Conservation (phyloP, 2,888 invertebrate genomes). For the Brenthis daphne region DNA sequence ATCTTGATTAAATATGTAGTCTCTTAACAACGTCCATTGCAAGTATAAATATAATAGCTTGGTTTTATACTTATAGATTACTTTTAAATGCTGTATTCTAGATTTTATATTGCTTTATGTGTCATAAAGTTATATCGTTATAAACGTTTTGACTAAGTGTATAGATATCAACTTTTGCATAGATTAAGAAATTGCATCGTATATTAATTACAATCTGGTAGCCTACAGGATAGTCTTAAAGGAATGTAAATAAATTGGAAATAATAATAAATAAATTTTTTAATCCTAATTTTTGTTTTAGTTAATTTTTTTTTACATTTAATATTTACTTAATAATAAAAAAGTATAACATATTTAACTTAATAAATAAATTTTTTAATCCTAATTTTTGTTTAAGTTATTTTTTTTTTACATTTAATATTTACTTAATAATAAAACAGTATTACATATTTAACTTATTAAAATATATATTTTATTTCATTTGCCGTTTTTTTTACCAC, state of each 20-base stretch:
- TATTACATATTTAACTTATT: neutral
- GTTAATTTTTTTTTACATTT: slow-evolving; percentile 1
- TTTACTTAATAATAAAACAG: neutral
- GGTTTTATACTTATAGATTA: too few relatives aligned
- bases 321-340: neutral
- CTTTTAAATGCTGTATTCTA: too few relatives aligned
- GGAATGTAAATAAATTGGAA: neutral
- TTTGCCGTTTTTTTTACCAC: too few relatives aligned
- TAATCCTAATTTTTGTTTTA: neutral
- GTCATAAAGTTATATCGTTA: too few relatives aligned
- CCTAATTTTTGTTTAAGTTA: neutral
- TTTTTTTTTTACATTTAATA: neutral
- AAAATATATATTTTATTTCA: neutral
- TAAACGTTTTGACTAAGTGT: too few relatives aligned
- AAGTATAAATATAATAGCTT: too few relatives aligned
- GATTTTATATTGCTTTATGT: too few relatives aligned
- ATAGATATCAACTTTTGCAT: too few relatives aligned
- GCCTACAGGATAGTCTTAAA: neutral
- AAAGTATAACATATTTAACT: neutral
- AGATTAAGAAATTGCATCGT: too few relatives aligned
- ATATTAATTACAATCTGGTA: neutral
- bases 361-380: neutral
- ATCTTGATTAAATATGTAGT: too few relatives aligned
- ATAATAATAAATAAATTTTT: neutral
- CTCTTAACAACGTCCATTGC: too few relatives aligned